Base-by-base conservation (phyloP, 2,888 invertebrate genomes). In the Orthonevra nobilis region DNA sequence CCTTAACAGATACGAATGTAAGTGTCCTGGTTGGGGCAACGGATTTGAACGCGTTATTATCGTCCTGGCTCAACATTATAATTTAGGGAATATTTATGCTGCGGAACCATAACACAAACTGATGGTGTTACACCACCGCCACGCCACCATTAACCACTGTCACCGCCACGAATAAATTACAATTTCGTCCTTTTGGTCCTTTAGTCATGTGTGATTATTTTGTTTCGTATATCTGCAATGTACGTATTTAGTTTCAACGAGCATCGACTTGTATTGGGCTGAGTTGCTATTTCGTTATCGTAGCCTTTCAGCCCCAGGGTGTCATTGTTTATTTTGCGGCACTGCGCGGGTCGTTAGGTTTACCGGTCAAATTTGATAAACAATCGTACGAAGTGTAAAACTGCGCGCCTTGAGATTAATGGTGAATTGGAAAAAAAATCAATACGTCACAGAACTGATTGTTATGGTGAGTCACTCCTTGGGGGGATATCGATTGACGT, bases 31-130 rank as follows among this genome's bases (percentile, higher is more conserved):
- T n/a, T 3, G 17, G 19, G 50, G 40, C 42, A 5, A 20, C 5
- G 32, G 14, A 30, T 54, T 23, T 14, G 44, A 19, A 10, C 15
- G 3, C 20, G 30, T 30, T 28, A 58, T 48, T 42, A 15, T 15
- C 19, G 15, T 23, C 26, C n/a, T n/a, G 70, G 54, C 38, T 30
- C 17, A 30, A 36, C 70, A 70, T 54, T 63, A 54, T 61, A 54
- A 54, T 63, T 63, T 26, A 38, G 48, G 63, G 63, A 70, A 70
- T 54, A 54, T 70, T 70, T 63, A 70, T 70, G 54, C 19, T 61
- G 30, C 17, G 38, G n/a, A 23, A 61, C 30, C 42, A 70, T 19
- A 26, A 20, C 14, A 66, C 14, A 15, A 23, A 3, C 30, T 9
- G 10, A 42, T 50, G 23, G 32, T 32, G 52, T 40, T 20, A 42